These are phyloP conservation scores for Synanthedon tipuliformis DNA, from an alignment of 2,888 invertebrate genomes.

Conservation along the genomic window DNA sequence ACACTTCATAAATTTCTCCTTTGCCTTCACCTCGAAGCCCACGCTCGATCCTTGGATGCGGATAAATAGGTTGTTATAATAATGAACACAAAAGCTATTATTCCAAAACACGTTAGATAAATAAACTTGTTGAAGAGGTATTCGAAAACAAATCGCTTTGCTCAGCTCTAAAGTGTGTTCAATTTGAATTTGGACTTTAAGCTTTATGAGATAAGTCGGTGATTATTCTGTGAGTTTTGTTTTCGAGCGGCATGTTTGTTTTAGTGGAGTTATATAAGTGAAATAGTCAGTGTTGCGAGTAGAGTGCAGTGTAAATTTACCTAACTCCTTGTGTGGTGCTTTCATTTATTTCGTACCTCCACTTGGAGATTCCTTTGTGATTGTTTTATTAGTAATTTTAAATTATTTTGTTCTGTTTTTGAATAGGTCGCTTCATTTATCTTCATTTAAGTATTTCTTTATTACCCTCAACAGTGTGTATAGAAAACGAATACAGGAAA, in stretches of 20 bases:
- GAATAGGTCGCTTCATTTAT: too few relatives aligned
- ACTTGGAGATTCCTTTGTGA: constrained; percentile 36
- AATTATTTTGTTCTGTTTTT: neutral
- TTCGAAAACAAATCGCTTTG: constrained; percentile 22
- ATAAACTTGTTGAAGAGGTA: constrained; percentile 33
- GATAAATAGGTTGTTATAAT: constrained; percentile 25
- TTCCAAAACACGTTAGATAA: constrained; percentile 29
- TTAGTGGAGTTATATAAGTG: constrained; percentile 34
- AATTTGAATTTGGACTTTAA: constrained; percentile 13
- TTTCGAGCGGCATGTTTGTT: constrained; percentile 5
- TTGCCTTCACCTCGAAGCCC: constrained; percentile 27
- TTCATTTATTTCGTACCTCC: constrained; percentile 43
- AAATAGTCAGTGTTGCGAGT: constrained; percentile 56
- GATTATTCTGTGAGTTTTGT: constrained; percentile 7
- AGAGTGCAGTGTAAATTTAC: constrained; percentile 65
- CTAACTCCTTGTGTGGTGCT: constrained; percentile 47
- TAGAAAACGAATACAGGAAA: too few relatives aligned
- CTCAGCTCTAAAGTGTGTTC: constrained; percentile 5
- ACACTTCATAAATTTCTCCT: constrained; percentile 41
- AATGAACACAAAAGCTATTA: constrained; percentile 38
- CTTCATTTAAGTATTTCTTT: too few relatives aligned
- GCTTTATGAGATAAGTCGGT: constrained; percentile 7
- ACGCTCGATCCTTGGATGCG: constrained; percentile 20
- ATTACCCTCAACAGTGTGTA: too few relatives aligned
- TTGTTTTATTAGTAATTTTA: constrained; percentile 32